Evolutionary conservation across 2,888 invertebrate genomes (phyloP), one percentile per base, ranked within the genome.

Genomic region (Pyrrhosoma nymphula): DNA sequence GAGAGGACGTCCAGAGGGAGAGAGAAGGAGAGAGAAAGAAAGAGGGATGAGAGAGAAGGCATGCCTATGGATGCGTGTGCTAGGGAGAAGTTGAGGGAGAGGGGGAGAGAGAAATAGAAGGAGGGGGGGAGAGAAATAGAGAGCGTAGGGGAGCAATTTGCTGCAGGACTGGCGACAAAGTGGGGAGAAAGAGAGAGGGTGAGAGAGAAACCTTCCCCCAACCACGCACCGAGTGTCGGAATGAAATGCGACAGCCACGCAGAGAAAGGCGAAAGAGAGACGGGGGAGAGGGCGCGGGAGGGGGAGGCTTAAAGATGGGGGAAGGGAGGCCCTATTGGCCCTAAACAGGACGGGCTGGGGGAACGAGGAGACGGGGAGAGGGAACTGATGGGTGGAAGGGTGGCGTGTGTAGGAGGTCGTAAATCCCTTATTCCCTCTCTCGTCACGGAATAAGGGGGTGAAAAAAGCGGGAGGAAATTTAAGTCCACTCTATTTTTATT

Each of bases 201-300:
- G 47, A 16, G 30, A 82, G 14, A 82, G 0, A 10, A 6, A 16
- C 35, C 16, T 26, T 2, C 69, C 26, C 1, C 26, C 69, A 1
- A 12, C 26, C 26, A 12, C 23, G 10, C n/a, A 26, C 2, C 82
- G 23, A 91, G 63, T 69, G 63, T 39, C 63, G 63, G 47, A 69
- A 93, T 93, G 93, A 93, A 93, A 75, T 93, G 93, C 93, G 69
- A 93, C 93, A 69, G 82, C 82, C 30, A 82, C 30, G 35, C 82
- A 16, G 82, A 18, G 14, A 30, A n/a, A 93, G 69, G 69, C 35
- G 90, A 0, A 14, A 47, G 47, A 10, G 39, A n/a, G 55, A 55
- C 55, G n/a, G 82, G 14, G 16, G 16, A 16, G n/a, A 75, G 75
- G 30, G 75, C n/a, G 75, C 1, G 82, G 35, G 35, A 18, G 30